A percentile compares a stretch with the other conserved stretches of the same genome.
Conservation (phyloP, 1,140 invertebrate species). For the Globodera rostochiensis region DNA sequence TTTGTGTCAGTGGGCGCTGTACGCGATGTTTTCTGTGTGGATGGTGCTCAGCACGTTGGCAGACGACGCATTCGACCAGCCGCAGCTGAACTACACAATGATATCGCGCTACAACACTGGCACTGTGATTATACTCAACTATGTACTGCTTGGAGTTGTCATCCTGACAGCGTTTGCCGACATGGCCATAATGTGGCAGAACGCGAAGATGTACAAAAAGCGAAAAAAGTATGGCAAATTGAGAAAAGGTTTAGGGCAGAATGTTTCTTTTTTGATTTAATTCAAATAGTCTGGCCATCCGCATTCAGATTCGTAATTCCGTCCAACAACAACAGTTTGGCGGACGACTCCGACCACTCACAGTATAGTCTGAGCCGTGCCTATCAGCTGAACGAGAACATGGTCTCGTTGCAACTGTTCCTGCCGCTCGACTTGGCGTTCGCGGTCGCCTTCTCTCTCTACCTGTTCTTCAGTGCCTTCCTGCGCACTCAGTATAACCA, state of each 20-base stretch:
- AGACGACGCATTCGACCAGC: not conserved
- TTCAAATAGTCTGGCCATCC: too few relatives aligned
- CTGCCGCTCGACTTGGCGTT: not conserved
- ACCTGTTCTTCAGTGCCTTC: not conserved
- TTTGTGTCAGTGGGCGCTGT: constrained; percentile 1
- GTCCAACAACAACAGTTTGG: not conserved
- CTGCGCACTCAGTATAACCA: not conserved
- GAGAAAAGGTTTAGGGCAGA: not conserved
- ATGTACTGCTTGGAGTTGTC: constrained; percentile 1
- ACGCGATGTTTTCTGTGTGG: not conserved
- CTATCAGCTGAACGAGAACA: constrained; percentile 14
- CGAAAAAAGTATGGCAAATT: not conserved
- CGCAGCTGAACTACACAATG: constrained; percentile 1
- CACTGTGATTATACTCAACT: not conserved
- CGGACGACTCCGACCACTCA: not conserved
- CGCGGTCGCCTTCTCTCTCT: not conserved
- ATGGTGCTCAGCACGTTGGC: constrained; percentile 12
- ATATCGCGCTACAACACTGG: not conserved
- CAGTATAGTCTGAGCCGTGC: not conserved
- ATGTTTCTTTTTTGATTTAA: too few relatives aligned
- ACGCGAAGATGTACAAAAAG: not conserved
- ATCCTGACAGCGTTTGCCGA: not conserved
- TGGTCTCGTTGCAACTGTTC: constrained; percentile 1
- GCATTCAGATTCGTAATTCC: too few relatives aligned
- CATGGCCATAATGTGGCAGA: not conserved